Percentiles rank a stretch among this genome's conserved stretches.
These are phyloP conservation scores for Toxostoma redivivum DNA, from an alignment of 2,113 vertebrate species.

Conservation along the genomic window DNA sequence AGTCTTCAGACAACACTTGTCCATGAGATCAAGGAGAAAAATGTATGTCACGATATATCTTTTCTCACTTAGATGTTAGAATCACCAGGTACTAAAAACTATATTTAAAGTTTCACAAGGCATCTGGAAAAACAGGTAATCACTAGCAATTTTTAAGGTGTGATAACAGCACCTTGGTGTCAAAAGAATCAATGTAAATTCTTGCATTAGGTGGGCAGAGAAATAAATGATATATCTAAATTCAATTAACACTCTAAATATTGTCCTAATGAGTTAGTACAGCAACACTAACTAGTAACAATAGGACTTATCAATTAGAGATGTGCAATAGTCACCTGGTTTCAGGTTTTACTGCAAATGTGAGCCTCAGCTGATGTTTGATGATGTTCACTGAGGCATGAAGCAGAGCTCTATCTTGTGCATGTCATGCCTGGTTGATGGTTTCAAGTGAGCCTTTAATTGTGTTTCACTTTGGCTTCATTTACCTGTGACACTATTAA, in stretches of 20 bases:
- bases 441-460: neutral
- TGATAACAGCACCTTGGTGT: conserved; percentile 13
- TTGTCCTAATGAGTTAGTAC: conserved; percentile 30
- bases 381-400: neutral
- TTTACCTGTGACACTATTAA: neutral
- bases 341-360: neutral
- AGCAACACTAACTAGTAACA: neutral
- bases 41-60: neutral
- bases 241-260: conserved; percentile 38
- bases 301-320: neutral
- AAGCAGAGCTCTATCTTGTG: neutral
- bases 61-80: conserved; percentile 63
- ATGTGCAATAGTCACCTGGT: neutral
- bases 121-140: conserved; percentile 51
- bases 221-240: conserved; percentile 13
- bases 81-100: conserved; percentile 58
- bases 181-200: neutral
- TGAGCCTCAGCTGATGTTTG: neutral
- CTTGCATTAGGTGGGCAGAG: neutral
- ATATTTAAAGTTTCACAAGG: conserved; percentile 48
- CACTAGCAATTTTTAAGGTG: conserved; percentile 27
- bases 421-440: neutral
- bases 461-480: neutral
- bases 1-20: conserved; percentile 41
- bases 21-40: conserved; percentile 44